phyloP scores from a whole-genome alignment of 2,797 vertebrate genomes.

The Hydrolagus colliei region DNA sequence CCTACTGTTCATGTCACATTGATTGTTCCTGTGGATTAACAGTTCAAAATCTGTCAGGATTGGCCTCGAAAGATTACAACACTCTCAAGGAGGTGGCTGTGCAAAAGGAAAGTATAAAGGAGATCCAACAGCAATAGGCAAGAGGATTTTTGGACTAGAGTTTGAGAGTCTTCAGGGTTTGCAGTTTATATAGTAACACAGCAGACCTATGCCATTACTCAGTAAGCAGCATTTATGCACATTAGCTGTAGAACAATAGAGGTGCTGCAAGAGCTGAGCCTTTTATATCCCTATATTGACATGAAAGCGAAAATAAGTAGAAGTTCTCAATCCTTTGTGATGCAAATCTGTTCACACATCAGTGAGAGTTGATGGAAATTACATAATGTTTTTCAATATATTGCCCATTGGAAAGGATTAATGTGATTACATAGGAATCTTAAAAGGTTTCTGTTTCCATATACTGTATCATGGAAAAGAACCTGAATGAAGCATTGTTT shows the following conservation, averaged over 20 bases:
- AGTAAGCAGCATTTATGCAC: not conserved
- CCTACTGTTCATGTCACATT: not conserved
- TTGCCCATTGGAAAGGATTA: not conserved
- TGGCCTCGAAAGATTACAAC: not conserved
- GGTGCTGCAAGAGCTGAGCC: not conserved
- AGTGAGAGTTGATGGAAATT: not conserved
- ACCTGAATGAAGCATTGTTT: slow-evolving; percentile 6
- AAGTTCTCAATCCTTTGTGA: not conserved
- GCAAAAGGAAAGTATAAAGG: not conserved
- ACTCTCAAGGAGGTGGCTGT: not conserved
- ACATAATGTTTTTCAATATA: not conserved
- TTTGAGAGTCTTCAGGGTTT: not conserved
- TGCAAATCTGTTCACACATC: not conserved
- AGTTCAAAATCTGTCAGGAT: not conserved
- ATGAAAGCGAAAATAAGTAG: not conserved
- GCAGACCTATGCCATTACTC: not conserved
- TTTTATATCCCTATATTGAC: not conserved
- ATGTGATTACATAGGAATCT: not conserved
- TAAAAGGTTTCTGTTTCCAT: not conserved
- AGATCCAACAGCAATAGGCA: not conserved
- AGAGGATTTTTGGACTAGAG: not conserved
- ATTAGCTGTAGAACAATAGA: not conserved
- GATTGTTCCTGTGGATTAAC: not conserved
- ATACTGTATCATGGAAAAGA: not conserved
- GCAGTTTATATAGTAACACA: slow-evolving; percentile 16